Evolutionary conservation across 2,113 vertebrate genomes (phyloP).

Genomic region (Percina caprodes): DNA sequence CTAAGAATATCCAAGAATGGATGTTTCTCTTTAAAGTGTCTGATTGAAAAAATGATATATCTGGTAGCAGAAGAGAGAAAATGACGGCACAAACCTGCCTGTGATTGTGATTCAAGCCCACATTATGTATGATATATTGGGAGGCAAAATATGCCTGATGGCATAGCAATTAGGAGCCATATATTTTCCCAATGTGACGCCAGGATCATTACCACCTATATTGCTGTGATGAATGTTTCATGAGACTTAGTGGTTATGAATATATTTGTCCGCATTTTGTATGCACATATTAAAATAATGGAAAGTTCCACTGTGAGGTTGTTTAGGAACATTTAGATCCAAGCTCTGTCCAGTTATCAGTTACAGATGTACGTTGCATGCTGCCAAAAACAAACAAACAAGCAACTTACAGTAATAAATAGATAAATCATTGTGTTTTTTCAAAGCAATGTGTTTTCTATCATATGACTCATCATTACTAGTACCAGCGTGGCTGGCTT

Average conservation of each 20-base stretch:
- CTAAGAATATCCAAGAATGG: not conserved
- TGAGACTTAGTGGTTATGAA: constrained; percentile 67
- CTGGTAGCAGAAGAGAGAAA: constrained; percentile 6
- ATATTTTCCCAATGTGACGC: constrained; percentile 64
- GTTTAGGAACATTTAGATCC: constrained; percentile 37
- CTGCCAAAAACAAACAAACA: constrained; percentile 2
- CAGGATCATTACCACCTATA: constrained; percentile 63
- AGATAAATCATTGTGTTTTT: not conserved
- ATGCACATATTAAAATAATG: constrained; percentile 67
- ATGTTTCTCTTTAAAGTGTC: not conserved
- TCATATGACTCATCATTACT: not conserved
- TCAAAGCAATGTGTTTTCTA: not conserved
- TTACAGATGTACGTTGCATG: constrained; percentile 7
- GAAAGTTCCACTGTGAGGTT: constrained; percentile 45
- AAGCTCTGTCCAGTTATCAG: constrained; percentile 7
- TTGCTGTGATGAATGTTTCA: constrained; percentile 74
- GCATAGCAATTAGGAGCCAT: constrained; percentile 72
- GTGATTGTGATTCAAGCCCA: constrained; percentile 59
- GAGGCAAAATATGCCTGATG: constrained; percentile 66
- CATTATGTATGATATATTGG: constrained; percentile 60
- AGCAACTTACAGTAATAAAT: not conserved
- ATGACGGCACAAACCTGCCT: constrained; percentile 26
- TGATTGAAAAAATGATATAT: not conserved
- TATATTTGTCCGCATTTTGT: constrained; percentile 73
- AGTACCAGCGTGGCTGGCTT: not conserved